Percentiles rank a stretch among this genome's conserved stretches.
Conservation (phyloP, 2,888 invertebrate species). For the Pharmacophagus antenor region DNA sequence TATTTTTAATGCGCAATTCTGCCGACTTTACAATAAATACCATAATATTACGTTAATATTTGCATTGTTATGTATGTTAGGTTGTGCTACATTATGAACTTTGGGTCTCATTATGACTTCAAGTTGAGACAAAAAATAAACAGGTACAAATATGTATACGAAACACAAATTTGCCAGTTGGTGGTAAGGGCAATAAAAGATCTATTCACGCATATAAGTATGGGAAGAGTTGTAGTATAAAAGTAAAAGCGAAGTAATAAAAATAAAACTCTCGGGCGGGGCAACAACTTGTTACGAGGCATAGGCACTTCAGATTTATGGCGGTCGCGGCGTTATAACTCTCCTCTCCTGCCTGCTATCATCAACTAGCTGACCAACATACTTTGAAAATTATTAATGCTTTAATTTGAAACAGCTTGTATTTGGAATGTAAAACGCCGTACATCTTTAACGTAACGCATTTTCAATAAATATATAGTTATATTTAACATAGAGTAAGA, state of each 20-base stretch:
- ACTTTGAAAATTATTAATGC: not conserved
- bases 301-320: constrained; percentile 53
- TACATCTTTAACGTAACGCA: not conserved
- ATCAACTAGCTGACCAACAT: not conserved
- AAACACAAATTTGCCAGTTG: not conserved
- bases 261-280: constrained; percentile 55
- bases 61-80: no score
- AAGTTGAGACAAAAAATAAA: no score
- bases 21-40: no score
- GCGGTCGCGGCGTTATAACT: constrained; percentile 37
- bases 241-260: constrained; percentile 71
- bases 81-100: no score
- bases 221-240: constrained; percentile 47
- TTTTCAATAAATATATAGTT: constrained; percentile 8
- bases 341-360: constrained; percentile 25
- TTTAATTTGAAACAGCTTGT: no score
- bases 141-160: no score
- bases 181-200: constrained; percentile 3
- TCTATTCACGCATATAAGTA: constrained; percentile 22
- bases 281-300: constrained; percentile 50
- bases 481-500: constrained; percentile 1
- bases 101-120: no score
- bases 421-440: no score
- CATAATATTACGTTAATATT: no score
- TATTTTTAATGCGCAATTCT: no score